Conservation (phyloP, 2,797 vertebrate genomes). For the Pipistrellus pygmaeus region DNA sequence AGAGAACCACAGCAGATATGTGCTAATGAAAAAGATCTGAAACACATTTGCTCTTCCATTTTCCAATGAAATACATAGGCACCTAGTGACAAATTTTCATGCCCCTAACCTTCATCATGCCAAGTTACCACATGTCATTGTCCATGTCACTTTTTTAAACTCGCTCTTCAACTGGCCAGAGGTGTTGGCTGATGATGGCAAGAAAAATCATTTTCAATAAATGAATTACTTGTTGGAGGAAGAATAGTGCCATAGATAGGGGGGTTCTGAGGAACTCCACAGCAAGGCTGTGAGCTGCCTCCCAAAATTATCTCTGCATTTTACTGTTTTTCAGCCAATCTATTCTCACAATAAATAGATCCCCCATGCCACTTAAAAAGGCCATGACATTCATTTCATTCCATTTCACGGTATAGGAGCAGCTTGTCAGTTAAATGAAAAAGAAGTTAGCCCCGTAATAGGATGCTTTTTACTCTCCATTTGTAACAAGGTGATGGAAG, state of each 20-base stretch:
- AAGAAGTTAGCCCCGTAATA: constrained; percentile 70
- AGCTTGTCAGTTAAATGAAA: constrained; percentile 79
- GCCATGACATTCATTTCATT: constrained; percentile 79
- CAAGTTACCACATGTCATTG: neutral
- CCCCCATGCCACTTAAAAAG: constrained; percentile 76
- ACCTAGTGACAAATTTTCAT: constrained; percentile 10
- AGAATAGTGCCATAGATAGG: constrained; percentile 23
- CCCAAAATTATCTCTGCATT: constrained; percentile 78
- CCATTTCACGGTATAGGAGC: constrained; percentile 80
- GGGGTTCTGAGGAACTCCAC: constrained; percentile 43
- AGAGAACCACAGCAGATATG: neutral
- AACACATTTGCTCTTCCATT: constrained; percentile 22
- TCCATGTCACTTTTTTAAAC: neutral
- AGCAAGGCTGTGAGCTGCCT: constrained; percentile 71
- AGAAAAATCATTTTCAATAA: constrained; percentile 57
- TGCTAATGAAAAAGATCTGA: constrained; percentile 18
- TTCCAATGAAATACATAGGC: neutral
- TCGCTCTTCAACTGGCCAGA: constrained; percentile 19
- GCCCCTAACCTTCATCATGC: constrained; percentile 44
- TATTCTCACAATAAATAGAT: constrained; percentile 75
- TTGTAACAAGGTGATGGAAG: constrained; percentile 68
- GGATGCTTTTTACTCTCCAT: constrained; percentile 55
- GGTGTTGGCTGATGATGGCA: neutral
- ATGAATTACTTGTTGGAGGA: neutral
- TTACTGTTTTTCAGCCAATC: constrained; percentile 74